phyloP scores from a whole-genome alignment of 2,888 invertebrate genomes.

The Drosophila algonquin region DNA sequence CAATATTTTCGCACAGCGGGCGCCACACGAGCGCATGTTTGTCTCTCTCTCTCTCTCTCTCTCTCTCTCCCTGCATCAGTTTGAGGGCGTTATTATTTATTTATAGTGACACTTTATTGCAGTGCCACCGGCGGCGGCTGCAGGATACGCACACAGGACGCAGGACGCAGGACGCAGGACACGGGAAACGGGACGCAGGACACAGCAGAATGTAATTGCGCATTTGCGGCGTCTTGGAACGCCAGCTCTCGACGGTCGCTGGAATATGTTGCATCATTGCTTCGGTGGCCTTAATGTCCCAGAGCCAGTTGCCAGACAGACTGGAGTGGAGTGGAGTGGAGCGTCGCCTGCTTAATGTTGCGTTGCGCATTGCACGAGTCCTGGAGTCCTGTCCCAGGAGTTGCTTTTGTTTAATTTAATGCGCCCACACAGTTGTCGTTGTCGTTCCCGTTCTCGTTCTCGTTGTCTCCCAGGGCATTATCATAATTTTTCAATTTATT shows the following conservation, averaged over 20 bases:
- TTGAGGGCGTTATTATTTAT: constrained; percentile 78
- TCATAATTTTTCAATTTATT: constrained; percentile 80
- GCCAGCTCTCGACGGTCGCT: constrained; percentile 41
- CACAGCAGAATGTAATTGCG: constrained; percentile 75
- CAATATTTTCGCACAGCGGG: constrained; percentile 78
- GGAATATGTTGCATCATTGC: constrained; percentile 77
- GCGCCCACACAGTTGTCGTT: constrained; percentile 61
- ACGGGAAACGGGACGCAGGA: constrained; percentile 46
- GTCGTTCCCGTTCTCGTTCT: constrained; percentile 9
- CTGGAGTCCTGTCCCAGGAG: constrained; percentile 46
- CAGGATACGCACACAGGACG: constrained; percentile 63
- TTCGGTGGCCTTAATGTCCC: constrained; percentile 76
- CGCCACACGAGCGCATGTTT: constrained; percentile 20
- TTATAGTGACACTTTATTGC: constrained; percentile 80
- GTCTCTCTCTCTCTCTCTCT: background rate
- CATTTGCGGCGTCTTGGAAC: constrained; percentile 73
- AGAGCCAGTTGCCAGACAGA: constrained; percentile 49
- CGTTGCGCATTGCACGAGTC: constrained; percentile 74
- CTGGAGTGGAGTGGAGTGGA: constrained; percentile 45
- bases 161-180: constrained; percentile 3
- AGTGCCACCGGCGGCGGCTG: constrained; percentile 51
- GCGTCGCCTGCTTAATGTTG: constrained; percentile 77
- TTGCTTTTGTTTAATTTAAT: constrained; percentile 71
- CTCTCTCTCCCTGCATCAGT: constrained; percentile 17
- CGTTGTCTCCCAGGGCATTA: constrained; percentile 54